Evolutionary conservation across 2,113 vertebrate genomes (phyloP), one percentile per base, ranked within the genome.

Genomic region (Chionodraco myersi): DNA sequence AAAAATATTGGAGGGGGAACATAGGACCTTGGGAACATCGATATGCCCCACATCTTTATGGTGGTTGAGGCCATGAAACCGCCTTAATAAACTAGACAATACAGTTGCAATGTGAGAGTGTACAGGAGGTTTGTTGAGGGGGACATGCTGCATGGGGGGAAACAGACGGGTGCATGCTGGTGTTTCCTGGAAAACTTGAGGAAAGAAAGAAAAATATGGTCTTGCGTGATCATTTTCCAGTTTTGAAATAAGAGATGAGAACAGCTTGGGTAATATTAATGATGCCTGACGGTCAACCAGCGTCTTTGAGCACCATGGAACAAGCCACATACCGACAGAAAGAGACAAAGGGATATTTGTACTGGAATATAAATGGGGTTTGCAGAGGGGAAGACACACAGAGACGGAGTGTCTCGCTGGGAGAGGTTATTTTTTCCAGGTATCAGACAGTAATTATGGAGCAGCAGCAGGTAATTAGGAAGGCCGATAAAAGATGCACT

Each of bases 391-490:
- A 26, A 21, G 52, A 65, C 52, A 77, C 75, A 72, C 10, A 65
- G 18, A 52, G 61, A 52, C 45, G 15, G 58, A 64, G 62, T 5
- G 49, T 63, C 75, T 51, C 41, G 59, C 68, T 84, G 72, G 61
- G 72, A 88, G 75, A 30, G 48, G 61, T 77, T 80, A 77, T 74
- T 88, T 85, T 72, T 60, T 70, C 36, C 66, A 66, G 18, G 47
- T 64, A 68, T 80, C 75, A 83, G 80, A 67, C 75, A 64, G 80
- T 86, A 90, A 90, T 90, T 88, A 88, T 49, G 62, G 72, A 79
- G 72, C 68, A 61, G 75, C 76, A 56, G 88, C 75, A 56, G 80
- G 77, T 76, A 86, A 90, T 90, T 90, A 88, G 53, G 36, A 66
- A 56, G 48, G 64, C 54, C 63, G 78, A 84, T 78, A 66, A 71